phyloP scores from a whole-genome alignment of 2,888 invertebrate species.

The Sinopyrophorus schimmeli region DNA sequence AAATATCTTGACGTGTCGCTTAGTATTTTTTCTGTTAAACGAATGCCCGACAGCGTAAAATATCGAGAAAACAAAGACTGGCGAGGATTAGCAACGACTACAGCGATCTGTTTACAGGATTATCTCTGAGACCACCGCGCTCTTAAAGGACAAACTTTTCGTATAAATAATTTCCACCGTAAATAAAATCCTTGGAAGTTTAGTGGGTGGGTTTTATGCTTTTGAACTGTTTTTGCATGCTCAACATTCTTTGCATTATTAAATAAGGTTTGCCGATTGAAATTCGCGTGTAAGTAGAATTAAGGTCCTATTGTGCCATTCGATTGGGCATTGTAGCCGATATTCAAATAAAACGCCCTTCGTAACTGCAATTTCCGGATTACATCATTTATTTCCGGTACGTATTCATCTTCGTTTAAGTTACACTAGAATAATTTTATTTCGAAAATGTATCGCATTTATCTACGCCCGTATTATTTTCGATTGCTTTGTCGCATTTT shows the following conservation, averaged over 20 bases:
- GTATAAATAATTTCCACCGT: slow-evolving; percentile 25
- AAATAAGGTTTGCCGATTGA: slow-evolving; percentile 8
- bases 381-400: slow-evolving; percentile 33
- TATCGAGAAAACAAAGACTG: slow-evolving; percentile 31
- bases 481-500: neutral
- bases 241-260: slow-evolving; percentile 17
- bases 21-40: slow-evolving; percentile 12
- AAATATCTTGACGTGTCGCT: too few relatives aligned
- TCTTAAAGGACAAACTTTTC: slow-evolving; percentile 29
- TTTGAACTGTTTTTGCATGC: slow-evolving; percentile 5
- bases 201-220: too few relatives aligned
- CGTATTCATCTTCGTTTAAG: slow-evolving; percentile 30
- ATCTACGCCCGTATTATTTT: neutral
- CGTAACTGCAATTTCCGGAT: slow-evolving; percentile 31
- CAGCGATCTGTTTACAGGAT: slow-evolving; percentile 33
- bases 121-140: slow-evolving; percentile 24
- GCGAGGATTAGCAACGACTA: slow-evolving; percentile 30
- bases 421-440: slow-evolving; percentile 10
- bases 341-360: slow-evolving; percentile 32
- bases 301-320: slow-evolving; percentile 29
- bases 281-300: slow-evolving; percentile 25
- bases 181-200: slow-evolving; percentile 17
- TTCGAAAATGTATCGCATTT: slow-evolving; percentile 11
- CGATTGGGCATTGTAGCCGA: slow-evolving; percentile 17
- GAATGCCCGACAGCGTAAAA: slow-evolving; percentile 21